phyloP scores from a whole-genome alignment of 64 coral and sea anemone genomes.

The Porites lutea region DNA sequence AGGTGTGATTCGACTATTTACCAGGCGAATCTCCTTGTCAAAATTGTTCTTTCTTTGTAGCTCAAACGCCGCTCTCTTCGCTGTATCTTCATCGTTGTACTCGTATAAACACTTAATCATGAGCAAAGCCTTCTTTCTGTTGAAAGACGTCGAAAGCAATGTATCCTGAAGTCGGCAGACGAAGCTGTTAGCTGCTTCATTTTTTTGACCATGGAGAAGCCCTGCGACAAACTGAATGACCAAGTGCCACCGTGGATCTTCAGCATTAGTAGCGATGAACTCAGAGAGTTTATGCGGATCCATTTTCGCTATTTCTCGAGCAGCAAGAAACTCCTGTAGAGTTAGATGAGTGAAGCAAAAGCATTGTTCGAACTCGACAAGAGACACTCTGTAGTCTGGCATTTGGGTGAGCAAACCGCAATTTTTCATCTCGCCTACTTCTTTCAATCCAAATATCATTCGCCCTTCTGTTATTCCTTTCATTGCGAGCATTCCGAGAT shows the following conservation, averaged over 20 bases:
- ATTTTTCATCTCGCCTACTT: slow-evolving; percentile 52
- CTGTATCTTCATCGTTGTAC: not conserved
- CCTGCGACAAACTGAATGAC: slow-evolving; percentile 44
- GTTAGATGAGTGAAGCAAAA: slow-evolving; percentile 59
- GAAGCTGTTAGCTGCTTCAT: not conserved
- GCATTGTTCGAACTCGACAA: slow-evolving; percentile 12
- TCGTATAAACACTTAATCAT: slow-evolving; percentile 60
- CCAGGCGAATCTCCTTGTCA: not conserved
- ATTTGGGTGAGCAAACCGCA: slow-evolving; percentile 63
- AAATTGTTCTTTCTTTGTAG: slow-evolving; percentile 22
- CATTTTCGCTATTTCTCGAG: slow-evolving; percentile 37
- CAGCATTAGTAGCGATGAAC: not conserved
- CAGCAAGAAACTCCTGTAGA: slow-evolving; percentile 53
- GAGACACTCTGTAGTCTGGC: slow-evolving; percentile 28
- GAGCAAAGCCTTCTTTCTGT: not conserved
- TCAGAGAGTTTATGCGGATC: not conserved
- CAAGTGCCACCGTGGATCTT: not conserved
- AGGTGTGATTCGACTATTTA: not conserved
- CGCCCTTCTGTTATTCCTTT: slow-evolving; percentile 36
- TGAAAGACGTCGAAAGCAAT: not conserved
- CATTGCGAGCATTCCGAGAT: slow-evolving; percentile 29
- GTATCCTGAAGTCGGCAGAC: not conserved
- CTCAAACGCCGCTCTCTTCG: slow-evolving; percentile 16
- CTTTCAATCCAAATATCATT: slow-evolving; percentile 56
- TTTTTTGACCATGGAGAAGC: not conserved